Conservation (phyloP, 2,113 vertebrate species). For the Andinoacara biseriatus region DNA sequence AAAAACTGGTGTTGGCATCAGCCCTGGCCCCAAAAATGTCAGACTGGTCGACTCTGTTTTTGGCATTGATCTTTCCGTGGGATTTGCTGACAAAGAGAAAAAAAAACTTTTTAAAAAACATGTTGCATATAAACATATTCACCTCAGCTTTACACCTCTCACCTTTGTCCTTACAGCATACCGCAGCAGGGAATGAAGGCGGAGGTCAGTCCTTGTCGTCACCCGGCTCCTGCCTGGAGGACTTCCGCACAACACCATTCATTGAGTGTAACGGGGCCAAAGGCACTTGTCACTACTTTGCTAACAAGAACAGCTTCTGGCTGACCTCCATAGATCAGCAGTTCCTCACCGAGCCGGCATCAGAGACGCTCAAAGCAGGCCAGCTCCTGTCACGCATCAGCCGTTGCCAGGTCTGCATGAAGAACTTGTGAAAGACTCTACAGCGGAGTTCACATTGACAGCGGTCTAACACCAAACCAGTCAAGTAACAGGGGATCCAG, state of each 20-base stretch:
- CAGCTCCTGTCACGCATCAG: constrained; percentile 94
- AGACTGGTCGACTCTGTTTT: not conserved
- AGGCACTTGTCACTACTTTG: constrained; percentile 96
- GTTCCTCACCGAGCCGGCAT: constrained; percentile 84
- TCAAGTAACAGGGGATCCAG: not conserved
- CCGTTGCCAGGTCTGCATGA: constrained; percentile 99
- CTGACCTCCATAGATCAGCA: constrained; percentile 87
- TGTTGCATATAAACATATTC: not conserved
- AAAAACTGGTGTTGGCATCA: not conserved
- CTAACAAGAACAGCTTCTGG: constrained; percentile 99
- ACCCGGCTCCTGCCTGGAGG: constrained; percentile 96
- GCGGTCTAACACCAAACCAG: not conserved
- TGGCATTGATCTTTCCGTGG: not conserved
- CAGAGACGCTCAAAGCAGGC: constrained; percentile 94
- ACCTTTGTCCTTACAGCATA: constrained; percentile 85
- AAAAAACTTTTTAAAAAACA: too few species aligned
- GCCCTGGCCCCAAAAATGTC: not conserved
- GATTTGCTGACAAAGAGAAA: not conserved
- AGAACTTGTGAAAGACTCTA: constrained; percentile 87
- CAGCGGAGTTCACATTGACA: not conserved
- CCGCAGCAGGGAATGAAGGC: constrained; percentile 92
- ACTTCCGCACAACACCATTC: constrained; percentile 96
- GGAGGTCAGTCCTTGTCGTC: constrained; percentile 96
- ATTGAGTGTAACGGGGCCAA: constrained; percentile 96
- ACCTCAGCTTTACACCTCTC: not conserved